Evolutionary conservation across 2,888 invertebrate genomes (phyloP), one percentile per base, ranked within the genome.

Genomic region (Vesta saturnalis): DNA sequence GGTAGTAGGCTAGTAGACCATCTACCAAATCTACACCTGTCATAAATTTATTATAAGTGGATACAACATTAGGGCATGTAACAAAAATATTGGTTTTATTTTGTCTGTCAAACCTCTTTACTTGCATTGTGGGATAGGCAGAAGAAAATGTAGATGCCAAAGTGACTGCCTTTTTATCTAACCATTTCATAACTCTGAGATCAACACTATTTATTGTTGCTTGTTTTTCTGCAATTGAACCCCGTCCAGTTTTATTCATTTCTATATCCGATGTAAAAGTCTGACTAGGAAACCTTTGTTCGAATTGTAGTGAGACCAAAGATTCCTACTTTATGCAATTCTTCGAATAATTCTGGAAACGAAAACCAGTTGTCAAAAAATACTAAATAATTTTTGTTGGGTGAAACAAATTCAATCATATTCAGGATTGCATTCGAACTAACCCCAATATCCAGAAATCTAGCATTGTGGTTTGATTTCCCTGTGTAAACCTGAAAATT

Each of bases 31-130:
- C 58, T 5, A 58, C 58, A 6, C 58, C 58, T 39, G 8, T 39
- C 58, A 58, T 58, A 39, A 39, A 39, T 39, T 39, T 30, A 59
- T 59, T 59, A 22, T 46, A 59, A 4, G 18, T 21, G 14, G 16
- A 18, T n/a, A 59, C 59, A 10, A 21, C 46, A 23, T 6, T 5
- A 18, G 59, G 59, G 10, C 18, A 16, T 18, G 10, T n/a, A 16
- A 59, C 18, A 14, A 14, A 39, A 8, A 59, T 59, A 4, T 39
- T 14, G 3, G 4, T n/a, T 39, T 58, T 35, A 5, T 15, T 4
- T 39, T 39, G 30, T 58, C 19, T 8, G 15, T 58, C 58, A 8
- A 2, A 58, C 8, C 58, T 4, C 18, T 30, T 8, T 14, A n/a
- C 18, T 39, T 2, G 6, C 4, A n/a, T 58, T n/a, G n/a, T 1